These are phyloP conservation scores for Athene cunicularia DNA, from an alignment of 2,113 vertebrate genomes.

Conservation along the genomic window DNA sequence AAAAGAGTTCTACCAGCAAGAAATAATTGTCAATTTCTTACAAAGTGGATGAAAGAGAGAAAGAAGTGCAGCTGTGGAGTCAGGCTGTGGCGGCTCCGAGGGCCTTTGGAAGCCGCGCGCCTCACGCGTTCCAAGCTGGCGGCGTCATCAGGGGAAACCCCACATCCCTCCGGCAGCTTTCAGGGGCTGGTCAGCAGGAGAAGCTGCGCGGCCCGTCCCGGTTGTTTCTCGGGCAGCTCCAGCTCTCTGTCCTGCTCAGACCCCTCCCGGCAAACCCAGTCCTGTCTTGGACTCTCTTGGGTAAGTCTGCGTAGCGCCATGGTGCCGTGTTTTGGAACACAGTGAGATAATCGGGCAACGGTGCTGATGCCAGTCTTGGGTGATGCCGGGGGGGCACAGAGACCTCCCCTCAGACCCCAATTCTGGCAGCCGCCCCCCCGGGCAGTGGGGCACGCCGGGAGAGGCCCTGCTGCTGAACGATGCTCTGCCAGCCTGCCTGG, in stretches of 20 bases:
- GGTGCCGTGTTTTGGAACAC: neutral
- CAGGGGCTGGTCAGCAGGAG: accelerated
- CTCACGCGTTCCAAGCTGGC: accelerated
- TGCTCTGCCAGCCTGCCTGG: neutral
- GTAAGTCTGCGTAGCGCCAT: accelerated
- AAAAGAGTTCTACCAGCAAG: neutral
- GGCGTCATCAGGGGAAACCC: neutral
- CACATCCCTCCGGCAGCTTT: neutral
- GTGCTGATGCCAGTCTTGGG: neutral
- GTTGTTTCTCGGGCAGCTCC: neutral
- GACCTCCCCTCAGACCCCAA: neutral
- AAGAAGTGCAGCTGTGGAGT: neutral
- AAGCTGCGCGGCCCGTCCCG: neutral
- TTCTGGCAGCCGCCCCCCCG: neutral
- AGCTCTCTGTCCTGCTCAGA: neutral
- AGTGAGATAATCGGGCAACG: neutral
- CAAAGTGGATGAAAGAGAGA: neutral
- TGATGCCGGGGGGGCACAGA: neutral
- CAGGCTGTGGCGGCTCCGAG: neutral
- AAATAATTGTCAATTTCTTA: neutral
- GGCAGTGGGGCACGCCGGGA: accelerated
- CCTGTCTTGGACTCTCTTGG: neutral
- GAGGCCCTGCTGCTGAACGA: neutral
- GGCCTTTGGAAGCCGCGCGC: neutral
- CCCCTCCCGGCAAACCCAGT: neutral